Base-by-base conservation (phyloP, 2,113 vertebrate species). In the Scytalopus superciliaris region DNA sequence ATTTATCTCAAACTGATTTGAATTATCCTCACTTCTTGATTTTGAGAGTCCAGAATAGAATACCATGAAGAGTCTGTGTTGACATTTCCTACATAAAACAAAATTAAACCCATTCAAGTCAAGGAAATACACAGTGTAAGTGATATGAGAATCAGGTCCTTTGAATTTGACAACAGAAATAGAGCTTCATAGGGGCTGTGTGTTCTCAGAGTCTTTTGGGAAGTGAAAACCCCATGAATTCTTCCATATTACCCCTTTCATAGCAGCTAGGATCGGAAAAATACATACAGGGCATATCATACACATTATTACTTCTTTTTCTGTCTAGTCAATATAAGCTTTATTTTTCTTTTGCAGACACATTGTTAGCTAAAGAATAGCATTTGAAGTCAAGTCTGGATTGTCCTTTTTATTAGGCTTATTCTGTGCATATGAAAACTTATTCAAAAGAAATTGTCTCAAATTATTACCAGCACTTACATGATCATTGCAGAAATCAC, bases 1-100 rank as follows among this genome's bases (percentile, higher is more conserved):
- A 93, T 92, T 92, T 93, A 84, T 68, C 62, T 81, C 56, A 94
- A 79, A 81, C 49, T 62, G 44, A 60, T 87, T 75, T 93, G 64
- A 93, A 92, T 89, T 96, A 94, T 70, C 30, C 62, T 92, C 33
- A 87, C 18, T 69, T 93, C 56, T 92, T 93, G 86, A 87, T 86
- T 87, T 93, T 83, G 55, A 93, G 56, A 83, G 52, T 84, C 80
- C 81, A 95, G 55, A 90, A 53, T 55, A 92, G 50, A 94, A 90
- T 45, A 78, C 15, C 23, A 39, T 53, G 33, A 94, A 86, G 22
- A 92, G 3, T 67, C 3, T 52, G 15, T 93, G 78, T 74, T 94
- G 92, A 78, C 28, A 78, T 86, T 92, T 92, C 59, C 52, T 84
- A 80, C 22, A 56, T 70, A 75, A 90, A 97, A 64, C 9, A 23